A percentile compares a stretch with the other conserved stretches of the same genome.
Conservation (phyloP, 2,797 vertebrate species). For the Rhynchotus rufescens region DNA sequence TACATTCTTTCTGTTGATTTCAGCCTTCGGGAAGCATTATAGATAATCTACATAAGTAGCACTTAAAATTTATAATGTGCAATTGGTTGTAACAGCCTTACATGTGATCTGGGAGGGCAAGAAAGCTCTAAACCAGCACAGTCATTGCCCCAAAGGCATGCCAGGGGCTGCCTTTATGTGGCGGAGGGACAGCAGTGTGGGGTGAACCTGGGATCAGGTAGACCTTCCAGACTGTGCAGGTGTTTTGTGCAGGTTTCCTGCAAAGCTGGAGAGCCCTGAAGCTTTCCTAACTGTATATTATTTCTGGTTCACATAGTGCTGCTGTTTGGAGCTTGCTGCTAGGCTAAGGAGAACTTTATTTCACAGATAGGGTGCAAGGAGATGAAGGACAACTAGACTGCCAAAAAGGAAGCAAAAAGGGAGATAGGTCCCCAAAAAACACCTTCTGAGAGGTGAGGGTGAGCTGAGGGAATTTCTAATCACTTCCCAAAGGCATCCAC, state of each 20-base stretch:
- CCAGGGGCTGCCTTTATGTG: not conserved
- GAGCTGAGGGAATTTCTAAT: not conserved
- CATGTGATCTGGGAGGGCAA: not conserved
- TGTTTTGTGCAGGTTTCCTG: not conserved
- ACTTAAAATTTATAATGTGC: not conserved
- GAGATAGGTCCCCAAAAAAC: not conserved
- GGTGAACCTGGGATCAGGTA: not conserved
- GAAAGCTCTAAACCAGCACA: not conserved
- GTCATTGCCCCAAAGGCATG: not conserved
- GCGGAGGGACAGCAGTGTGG: not conserved
- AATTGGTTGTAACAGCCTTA: not conserved
- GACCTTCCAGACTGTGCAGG: not conserved
- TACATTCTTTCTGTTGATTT: not conserved
- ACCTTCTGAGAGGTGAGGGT: not conserved
- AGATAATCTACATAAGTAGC: not conserved
- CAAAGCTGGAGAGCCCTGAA: not conserved
- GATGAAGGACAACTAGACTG: not conserved
- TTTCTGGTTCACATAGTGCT: not conserved
- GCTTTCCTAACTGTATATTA: not conserved
- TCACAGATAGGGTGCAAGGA: not conserved
- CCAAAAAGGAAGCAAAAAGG: rapidly evolving
- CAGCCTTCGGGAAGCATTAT: not conserved
- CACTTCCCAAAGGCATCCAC: not conserved
- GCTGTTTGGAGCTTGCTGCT: not conserved
- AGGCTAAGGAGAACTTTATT: not conserved